These are phyloP conservation scores for Plagodis dolabraria DNA, from an alignment of 2,888 invertebrate genomes.

Conservation along the genomic window DNA sequence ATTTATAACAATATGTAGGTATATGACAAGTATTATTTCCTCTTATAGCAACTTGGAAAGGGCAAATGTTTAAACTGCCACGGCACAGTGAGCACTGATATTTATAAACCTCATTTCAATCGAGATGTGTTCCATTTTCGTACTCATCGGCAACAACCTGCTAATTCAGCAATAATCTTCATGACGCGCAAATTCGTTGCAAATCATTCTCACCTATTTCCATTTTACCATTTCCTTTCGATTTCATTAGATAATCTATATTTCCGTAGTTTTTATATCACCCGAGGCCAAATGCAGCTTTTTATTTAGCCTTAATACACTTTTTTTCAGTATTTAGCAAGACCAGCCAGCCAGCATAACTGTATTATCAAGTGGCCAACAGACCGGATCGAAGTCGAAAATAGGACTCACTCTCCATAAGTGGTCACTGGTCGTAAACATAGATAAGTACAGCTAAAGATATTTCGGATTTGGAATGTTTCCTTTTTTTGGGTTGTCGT, in stretches of 20 bases:
- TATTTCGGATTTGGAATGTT: slow-evolving; percentile 31
- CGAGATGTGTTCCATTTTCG: too few species aligned
- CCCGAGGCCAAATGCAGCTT: slow-evolving; percentile 9
- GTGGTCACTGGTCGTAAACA: slow-evolving; percentile 45
- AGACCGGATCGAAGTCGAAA: slow-evolving; percentile 47
- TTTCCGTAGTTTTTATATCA: slow-evolving; percentile 5
- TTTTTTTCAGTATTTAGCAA: slow-evolving; percentile 28
- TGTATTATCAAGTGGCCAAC: slow-evolving; percentile 39
- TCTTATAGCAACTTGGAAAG: too few species aligned
- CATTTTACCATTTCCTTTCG: slow-evolving; percentile 3
- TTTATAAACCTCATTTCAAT: too few species aligned
- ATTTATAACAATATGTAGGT: too few species aligned
- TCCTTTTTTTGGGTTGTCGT: slow-evolving; percentile 19
- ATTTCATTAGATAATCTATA: slow-evolving; percentile 3
- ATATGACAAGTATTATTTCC: too few species aligned
- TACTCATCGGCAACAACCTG: too few species aligned
- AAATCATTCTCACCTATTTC: neutral
- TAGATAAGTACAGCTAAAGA: slow-evolving; percentile 10
- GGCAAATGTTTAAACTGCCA: too few species aligned
- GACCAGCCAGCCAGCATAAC: slow-evolving; percentile 45
- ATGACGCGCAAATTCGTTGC: too few species aligned
- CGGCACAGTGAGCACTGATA: too few species aligned
- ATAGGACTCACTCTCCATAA: slow-evolving; percentile 50
- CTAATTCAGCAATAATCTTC: too few species aligned
- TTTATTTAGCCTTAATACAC: slow-evolving; percentile 9